These are phyloP conservation scores for Vanessa tameamea DNA, from an alignment of 1,140 invertebrate genomes.

Conservation along the genomic window DNA sequence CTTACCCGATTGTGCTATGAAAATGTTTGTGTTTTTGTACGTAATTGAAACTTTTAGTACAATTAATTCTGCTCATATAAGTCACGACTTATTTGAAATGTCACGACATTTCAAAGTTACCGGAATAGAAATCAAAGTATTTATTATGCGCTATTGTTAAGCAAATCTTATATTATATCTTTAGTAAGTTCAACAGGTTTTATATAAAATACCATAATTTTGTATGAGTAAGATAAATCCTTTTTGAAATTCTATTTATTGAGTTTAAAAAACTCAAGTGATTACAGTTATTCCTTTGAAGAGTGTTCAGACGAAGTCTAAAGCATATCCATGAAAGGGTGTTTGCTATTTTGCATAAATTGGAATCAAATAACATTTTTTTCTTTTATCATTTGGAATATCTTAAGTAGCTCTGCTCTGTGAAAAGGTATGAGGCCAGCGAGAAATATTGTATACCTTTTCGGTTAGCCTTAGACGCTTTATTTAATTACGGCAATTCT, in stretches of 20 bases:
- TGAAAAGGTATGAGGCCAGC: slow-evolving; percentile 1
- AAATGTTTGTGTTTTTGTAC: not conserved
- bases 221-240: no score
- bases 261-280: slow-evolving; percentile 1
- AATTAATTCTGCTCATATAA: no score
- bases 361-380: slow-evolving; percentile 25
- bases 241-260: not conserved
- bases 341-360: slow-evolving; percentile 25
- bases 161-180: no score
- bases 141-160: no score
- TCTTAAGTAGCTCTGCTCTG: not conserved
- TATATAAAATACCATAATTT: no score
- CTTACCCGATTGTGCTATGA: not conserved
- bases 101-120: no score
- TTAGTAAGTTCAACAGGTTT: no score
- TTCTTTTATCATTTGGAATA: slow-evolving; percentile 11
- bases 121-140: no score
- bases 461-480: slow-evolving; percentile 26
- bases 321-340: slow-evolving; percentile 13
- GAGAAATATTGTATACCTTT: slow-evolving; percentile 25
- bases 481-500: slow-evolving; percentile 38
- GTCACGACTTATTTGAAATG: no score
- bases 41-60: no score
- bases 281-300: slow-evolving; percentile 13
- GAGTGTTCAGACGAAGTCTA: slow-evolving; percentile 16